These are phyloP conservation scores for Eulithis prunata DNA, from an alignment of 2,888 invertebrate species.

Conservation along the genomic window DNA sequence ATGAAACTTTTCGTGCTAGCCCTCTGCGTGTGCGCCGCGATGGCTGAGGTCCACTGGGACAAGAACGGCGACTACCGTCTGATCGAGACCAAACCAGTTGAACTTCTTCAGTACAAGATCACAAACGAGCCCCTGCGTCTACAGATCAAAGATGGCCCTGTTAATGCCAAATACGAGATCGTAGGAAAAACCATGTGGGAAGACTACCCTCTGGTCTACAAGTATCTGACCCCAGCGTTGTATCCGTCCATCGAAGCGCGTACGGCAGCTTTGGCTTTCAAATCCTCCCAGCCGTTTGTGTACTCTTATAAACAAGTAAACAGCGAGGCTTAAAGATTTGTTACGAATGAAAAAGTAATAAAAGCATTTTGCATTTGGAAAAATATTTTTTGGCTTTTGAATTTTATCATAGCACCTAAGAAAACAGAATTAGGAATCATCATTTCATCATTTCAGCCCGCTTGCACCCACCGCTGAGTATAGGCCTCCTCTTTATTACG, in stretches of 20 bases:
- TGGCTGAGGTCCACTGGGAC: slow-evolving; percentile 45
- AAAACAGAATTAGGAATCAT: too few species aligned
- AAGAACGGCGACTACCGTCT: slow-evolving; percentile 42
- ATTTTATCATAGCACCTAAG: too few species aligned
- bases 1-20: slow-evolving; percentile 47
- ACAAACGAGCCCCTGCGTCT: not conserved
- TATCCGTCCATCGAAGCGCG: slow-evolving; percentile 14
- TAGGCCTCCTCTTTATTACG: too few species aligned
- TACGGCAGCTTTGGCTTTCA: slow-evolving; percentile 1
- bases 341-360: not conserved
- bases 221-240: slow-evolving; percentile 8
- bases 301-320: slow-evolving; percentile 36
- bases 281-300: slow-evolving; percentile 23
- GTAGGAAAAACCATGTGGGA: slow-evolving; percentile 13
- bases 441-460: too few species aligned
- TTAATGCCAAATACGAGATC: slow-evolving; percentile 16
- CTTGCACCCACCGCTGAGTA: too few species aligned
- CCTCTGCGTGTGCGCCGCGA: slow-evolving; percentile 36
- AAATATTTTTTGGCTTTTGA: too few species aligned
- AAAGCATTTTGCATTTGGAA: too few species aligned
- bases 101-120: slow-evolving; percentile 19
- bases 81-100: slow-evolving; percentile 12
- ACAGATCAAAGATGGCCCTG: slow-evolving; percentile 19
- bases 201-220: slow-evolving; percentile 21
- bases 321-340: not conserved